A percentile compares a stretch with the other conserved stretches of the same genome.
phyloP scores from a whole-genome alignment of 2,113 vertebrate species.

The Ptilorrhoa leucosticta region DNA sequence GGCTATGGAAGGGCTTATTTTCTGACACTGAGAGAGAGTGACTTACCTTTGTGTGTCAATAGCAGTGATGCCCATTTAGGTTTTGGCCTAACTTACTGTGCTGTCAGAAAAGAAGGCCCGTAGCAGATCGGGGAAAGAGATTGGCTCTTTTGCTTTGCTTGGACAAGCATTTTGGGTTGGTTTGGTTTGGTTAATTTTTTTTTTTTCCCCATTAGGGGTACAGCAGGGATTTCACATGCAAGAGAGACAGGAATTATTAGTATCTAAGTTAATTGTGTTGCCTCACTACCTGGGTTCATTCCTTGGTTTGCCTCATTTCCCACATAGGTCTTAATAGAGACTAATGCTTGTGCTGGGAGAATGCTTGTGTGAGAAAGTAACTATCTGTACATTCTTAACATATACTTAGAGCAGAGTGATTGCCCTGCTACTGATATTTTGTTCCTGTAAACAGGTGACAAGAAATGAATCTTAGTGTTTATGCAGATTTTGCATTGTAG shows the following conservation, averaged over 20 bases:
- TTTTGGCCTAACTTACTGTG: slow-evolving; percentile 8
- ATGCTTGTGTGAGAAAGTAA: slow-evolving; percentile 47
- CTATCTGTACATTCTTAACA: slow-evolving; percentile 39
- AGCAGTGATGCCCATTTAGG: slow-evolving; percentile 16
- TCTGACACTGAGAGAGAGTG: slow-evolving; percentile 25
- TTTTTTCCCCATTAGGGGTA: background rate
- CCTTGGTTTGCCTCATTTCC: slow-evolving; percentile 60
- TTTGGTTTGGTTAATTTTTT: background rate
- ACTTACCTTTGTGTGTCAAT: slow-evolving; percentile 32
- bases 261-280: slow-evolving; percentile 56
- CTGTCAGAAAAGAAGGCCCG: slow-evolving; percentile 52
- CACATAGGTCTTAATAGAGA: slow-evolving; percentile 57
- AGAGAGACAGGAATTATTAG: slow-evolving; percentile 58
- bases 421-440: slow-evolving; percentile 51
- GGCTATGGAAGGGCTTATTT: slow-evolving; percentile 45
- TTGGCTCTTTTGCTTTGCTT: slow-evolving; percentile 48
- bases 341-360: slow-evolving; percentile 50
- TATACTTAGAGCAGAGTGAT: slow-evolving; percentile 36
- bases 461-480: slow-evolving; percentile 59
- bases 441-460: slow-evolving; percentile 66
- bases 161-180: slow-evolving; percentile 18
- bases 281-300: slow-evolving; percentile 63
- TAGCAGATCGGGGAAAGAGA: slow-evolving; percentile 21
- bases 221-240: slow-evolving; percentile 53
- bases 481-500: slow-evolving; percentile 67